A percentile compares a stretch with the other conserved stretches of the same genome.
Evolutionary conservation across 2,888 invertebrate species (phyloP).

Genomic region (Saturnia pavonia): DNA sequence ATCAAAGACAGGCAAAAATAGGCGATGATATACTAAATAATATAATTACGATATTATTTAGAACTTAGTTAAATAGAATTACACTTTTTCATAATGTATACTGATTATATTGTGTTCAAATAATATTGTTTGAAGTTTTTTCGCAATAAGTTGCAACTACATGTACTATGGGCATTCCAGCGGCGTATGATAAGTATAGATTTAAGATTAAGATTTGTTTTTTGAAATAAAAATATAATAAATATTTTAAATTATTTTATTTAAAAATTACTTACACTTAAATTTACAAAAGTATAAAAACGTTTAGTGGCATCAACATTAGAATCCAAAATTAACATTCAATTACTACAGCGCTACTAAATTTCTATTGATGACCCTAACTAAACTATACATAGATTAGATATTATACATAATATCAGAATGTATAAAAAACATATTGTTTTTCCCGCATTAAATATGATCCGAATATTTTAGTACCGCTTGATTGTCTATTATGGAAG

Average conservation of each 20-base stretch:
- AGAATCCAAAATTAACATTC: slow-evolving; percentile 20
- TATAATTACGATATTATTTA: slow-evolving; percentile 2
- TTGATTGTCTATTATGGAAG: slow-evolving; percentile 17
- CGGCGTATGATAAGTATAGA: slow-evolving; percentile 4
- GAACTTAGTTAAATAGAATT: neutral
- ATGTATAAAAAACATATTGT: slow-evolving; percentile 8
- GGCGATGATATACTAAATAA: neutral
- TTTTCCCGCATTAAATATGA: slow-evolving; percentile 7
- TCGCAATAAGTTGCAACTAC: neutral
- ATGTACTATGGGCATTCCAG: neutral
- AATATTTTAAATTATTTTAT: slow-evolving; percentile 49
- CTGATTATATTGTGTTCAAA: neutral
- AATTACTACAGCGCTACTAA: slow-evolving; percentile 15
- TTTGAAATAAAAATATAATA: slow-evolving; percentile 22
- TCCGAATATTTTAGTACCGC: slow-evolving; percentile 19
- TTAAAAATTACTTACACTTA: slow-evolving; percentile 73
- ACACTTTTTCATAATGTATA: neutral
- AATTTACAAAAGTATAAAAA: slow-evolving; percentile 73
- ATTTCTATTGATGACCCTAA: slow-evolving; percentile 1
- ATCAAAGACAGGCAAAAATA: slow-evolving; percentile 4
- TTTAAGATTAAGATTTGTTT: slow-evolving; percentile 17
- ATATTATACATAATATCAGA: slow-evolving; percentile 11
- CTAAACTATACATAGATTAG: too few relatives aligned
- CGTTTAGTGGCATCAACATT: slow-evolving; percentile 26
- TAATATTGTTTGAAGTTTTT: neutral